Evolutionary conservation across 1,140 invertebrate species (phyloP), one percentile per base, ranked within the genome.

Genomic region (Eueides isabella): DNA sequence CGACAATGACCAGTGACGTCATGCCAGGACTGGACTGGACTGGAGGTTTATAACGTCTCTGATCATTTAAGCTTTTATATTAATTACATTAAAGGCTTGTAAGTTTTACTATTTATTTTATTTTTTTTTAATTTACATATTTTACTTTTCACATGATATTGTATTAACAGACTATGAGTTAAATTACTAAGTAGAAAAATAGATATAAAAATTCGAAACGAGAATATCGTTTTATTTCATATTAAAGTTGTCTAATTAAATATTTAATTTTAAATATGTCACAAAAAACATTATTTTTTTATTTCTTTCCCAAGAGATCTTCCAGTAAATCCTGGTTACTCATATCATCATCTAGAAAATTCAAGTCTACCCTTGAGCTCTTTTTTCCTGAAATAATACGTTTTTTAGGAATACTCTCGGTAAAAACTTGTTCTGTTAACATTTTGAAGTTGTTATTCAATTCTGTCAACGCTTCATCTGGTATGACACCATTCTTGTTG

Each of bases 391-490:
- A 88, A 7, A 91, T 72, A 19, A 86, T 85, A 23, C 89, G 79
- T 61, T 92, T 89, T 26, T 84, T 85, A 0, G 88, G 83, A 16
- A 73, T 35, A 68, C 70, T 75, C 65, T 86, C 85, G 29, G 79
- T 72, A 29, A 87, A 75, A 64, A 89, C 84, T 72, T 89, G 84
- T 11, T 92, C 85, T 5, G 83, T 78, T 16, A 89, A 69, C 72
- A 87, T 84, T 80, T 94, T 92, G 48, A 90, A 93, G 74, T 94
- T 90, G 81, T 93, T 87, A 76, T 91, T 88, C 82, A 93, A 72
- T 72, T 90, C 87, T 33, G 74, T 79, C 7, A 92, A 85, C 41
- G 87, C 75, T 41, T 84, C 82, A 19, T 81, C 72, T 0, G 88
- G 83, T 72, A 91, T 88, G 29, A 91, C 87, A 2, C 80, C 85